Conservation (phyloP, 2,797 vertebrate genomes). For the Brachyrhaphis roseni region DNA sequence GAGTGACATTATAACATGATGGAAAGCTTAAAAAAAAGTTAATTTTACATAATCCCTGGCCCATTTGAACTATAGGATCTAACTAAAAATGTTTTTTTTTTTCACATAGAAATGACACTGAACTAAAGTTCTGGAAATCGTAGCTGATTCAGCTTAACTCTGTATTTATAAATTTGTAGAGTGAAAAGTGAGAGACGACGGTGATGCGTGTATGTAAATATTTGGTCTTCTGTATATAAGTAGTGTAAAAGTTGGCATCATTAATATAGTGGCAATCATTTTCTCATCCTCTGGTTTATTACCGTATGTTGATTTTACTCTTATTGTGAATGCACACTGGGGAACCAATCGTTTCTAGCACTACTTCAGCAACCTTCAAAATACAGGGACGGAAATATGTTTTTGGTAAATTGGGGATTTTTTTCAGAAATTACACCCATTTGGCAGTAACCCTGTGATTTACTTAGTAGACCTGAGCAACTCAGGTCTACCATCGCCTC, state of each 20-base stretch:
- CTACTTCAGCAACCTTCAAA: not conserved
- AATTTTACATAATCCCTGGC: too few species aligned
- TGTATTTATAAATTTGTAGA: not conserved
- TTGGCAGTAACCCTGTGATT: not conserved
- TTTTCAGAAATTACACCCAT: not conserved
- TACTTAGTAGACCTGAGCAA: not conserved
- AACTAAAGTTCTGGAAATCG: too few species aligned
- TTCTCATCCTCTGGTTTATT: not conserved
- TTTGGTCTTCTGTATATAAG: not conserved
- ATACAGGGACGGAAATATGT: too few species aligned
- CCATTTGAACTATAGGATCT: not conserved
- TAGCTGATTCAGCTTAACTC: too few species aligned
- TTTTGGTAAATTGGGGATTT: not conserved
- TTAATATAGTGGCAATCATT: not conserved
- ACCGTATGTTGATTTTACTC: not conserved
- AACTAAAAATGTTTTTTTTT: not conserved
- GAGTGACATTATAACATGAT: too few species aligned
- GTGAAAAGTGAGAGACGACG: not conserved
- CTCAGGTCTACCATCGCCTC: not conserved
- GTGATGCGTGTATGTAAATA: not conserved
- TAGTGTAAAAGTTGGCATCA: not conserved
- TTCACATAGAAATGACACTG: not conserved
- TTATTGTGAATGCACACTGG: not conserved
- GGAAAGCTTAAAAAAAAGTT: too few species aligned
- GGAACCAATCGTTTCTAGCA: not conserved